Conservation (phyloP, 2,888 invertebrate genomes). For the Taenaris catops region DNA sequence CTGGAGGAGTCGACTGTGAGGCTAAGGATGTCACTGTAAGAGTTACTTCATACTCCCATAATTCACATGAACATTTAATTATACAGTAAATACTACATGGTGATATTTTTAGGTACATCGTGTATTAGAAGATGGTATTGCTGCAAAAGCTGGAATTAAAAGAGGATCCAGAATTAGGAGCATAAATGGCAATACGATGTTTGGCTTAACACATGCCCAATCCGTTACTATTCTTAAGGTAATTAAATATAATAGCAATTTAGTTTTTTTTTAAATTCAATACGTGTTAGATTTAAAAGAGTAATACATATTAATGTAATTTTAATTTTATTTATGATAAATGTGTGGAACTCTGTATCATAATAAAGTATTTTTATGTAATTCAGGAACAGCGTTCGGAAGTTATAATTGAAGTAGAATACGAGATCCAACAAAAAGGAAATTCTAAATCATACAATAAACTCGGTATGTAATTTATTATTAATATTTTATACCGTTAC, state of each 20-base stretch:
- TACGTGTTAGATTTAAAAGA: no score
- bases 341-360: no score
- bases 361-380: constrained; percentile 1
- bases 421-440: constrained; percentile 55
- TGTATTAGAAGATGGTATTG: constrained; percentile 91
- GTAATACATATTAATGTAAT: no score
- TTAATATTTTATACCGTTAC: no score
- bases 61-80: no score
- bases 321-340: no score
- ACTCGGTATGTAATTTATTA: no score
- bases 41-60: no score
- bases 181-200: constrained; percentile 92
- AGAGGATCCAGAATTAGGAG: constrained; percentile 93
- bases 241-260: no score
- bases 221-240: constrained; percentile 94
- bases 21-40: constrained; percentile 94
- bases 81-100: background rate
- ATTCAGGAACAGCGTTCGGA: constrained; percentile 87
- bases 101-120: constrained; percentile 85
- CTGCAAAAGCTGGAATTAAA: constrained; percentile 92
- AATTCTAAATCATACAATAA: no score
- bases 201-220: constrained; percentile 91
- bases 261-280: no score
- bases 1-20: constrained; percentile 94
- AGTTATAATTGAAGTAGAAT: constrained; percentile 87